phyloP scores from a whole-genome alignment of 1,140 invertebrate species.

The Scaptodrosophila lebanonensis region DNA sequence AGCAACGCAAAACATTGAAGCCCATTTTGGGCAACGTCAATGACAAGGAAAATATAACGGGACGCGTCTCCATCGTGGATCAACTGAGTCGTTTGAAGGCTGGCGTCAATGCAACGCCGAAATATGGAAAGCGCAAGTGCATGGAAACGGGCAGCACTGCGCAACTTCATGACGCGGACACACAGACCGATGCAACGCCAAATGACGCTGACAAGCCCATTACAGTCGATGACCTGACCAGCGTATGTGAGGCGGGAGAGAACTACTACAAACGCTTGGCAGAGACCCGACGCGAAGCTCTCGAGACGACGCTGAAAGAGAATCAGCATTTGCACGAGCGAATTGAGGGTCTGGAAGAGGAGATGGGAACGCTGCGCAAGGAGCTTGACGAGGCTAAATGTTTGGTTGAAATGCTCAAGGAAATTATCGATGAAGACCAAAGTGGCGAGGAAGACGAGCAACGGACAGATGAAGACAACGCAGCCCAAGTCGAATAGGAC shows the following conservation, averaged over 20 bases:
- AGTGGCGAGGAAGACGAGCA: slow-evolving; percentile 36
- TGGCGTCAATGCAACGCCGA: slow-evolving; percentile 51
- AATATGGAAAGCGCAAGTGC: slow-evolving; percentile 70
- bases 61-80: slow-evolving; percentile 71
- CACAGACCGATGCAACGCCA: slow-evolving; percentile 43
- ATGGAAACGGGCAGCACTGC: slow-evolving; percentile 35
- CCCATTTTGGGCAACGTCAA: slow-evolving; percentile 79
- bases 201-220: slow-evolving; percentile 52
- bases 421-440: slow-evolving; percentile 76
- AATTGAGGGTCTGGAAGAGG: slow-evolving; percentile 79
- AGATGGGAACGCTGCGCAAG: slow-evolving; percentile 81
- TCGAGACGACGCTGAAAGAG: slow-evolving; percentile 80
- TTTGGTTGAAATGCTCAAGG: slow-evolving; percentile 81
- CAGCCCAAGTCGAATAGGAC: slow-evolving; percentile 9
- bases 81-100: slow-evolving; percentile 71
- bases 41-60: slow-evolving; percentile 82
- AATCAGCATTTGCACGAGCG: slow-evolving; percentile 79
- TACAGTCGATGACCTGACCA: slow-evolving; percentile 79
- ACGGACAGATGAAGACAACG: neutral
- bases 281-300: slow-evolving; percentile 80
- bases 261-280: slow-evolving; percentile 82
- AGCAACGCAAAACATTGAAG: slow-evolving; percentile 79
- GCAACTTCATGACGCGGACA: slow-evolving; percentile 45
- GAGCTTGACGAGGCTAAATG: slow-evolving; percentile 81
- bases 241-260: slow-evolving; percentile 79